Conservation (phyloP, 2,113 vertebrate species). For the Alaudala cheleensis region DNA sequence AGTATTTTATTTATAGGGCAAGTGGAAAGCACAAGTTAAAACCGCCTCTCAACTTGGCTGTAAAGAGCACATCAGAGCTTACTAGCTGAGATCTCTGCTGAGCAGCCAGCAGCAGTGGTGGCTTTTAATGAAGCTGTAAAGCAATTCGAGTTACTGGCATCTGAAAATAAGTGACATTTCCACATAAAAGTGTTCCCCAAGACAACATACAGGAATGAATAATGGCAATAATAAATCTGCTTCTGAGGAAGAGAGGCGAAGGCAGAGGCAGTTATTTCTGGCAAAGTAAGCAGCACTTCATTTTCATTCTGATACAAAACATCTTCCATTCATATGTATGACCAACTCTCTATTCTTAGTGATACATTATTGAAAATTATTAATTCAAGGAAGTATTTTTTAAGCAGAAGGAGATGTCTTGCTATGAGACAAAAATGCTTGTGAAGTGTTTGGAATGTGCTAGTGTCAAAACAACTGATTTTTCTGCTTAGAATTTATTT, state of each 20-base stretch:
- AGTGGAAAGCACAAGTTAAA: slow-evolving; percentile 10
- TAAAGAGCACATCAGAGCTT: slow-evolving; percentile 31
- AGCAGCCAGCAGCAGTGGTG: slow-evolving; percentile 17
- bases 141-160: slow-evolving; percentile 23
- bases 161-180: slow-evolving; percentile 53
- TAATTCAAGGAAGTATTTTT: neutral
- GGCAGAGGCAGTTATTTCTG: slow-evolving; percentile 8
- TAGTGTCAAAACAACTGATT: neutral
- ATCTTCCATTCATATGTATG: slow-evolving; percentile 18
- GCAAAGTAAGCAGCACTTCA: slow-evolving; percentile 22
- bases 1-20: slow-evolving; percentile 31
- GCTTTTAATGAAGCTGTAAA: slow-evolving; percentile 50
- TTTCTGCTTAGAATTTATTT: neutral
- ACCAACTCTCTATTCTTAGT: neutral
- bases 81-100: neutral
- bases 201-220: slow-evolving; percentile 18
- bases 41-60: neutral
- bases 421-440: neutral
- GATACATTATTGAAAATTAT: neutral
- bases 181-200: slow-evolving; percentile 10
- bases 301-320: neutral
- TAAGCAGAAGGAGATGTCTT: neutral
- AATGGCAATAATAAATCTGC: slow-evolving; percentile 48
- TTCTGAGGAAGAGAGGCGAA: neutral
- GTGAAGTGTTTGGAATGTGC: neutral